Evolutionary conservation across 2,888 invertebrate genomes (phyloP), one percentile per base, ranked within the genome.

Genomic region (Papilio protenor): DNA sequence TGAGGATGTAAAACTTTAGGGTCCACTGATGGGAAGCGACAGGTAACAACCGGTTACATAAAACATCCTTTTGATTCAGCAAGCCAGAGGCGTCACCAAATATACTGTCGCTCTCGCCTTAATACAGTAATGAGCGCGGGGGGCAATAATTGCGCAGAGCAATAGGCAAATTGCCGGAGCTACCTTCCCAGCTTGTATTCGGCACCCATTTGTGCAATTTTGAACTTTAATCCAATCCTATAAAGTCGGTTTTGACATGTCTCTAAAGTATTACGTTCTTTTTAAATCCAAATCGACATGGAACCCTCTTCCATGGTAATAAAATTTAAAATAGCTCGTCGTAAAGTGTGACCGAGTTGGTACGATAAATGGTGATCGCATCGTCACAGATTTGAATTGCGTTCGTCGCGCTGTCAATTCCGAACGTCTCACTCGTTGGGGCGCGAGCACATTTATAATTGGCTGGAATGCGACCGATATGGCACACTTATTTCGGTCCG

Each of bases 101-200:
- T 92, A 89, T 90, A 89, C 89, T 87, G 91, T 88, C 88, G 87
- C 89, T 92, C 90, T 89, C 90, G 91, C 88, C 90, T 93, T 94
- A 94, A 94, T 93, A 90, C 94, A 90, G 92, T 93, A 94, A 94
- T 93, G 89, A 92, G 92, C 90, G 93, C 93, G 75, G 91, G 94
- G 94, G 94, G 94, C 93, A 93, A 94, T 94, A 94, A 94, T 94
- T 94, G 92, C 90, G 90, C 89, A 88, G 92, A 86, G 89, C 93
- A 94, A 94, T 94, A 93, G 92, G 94, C 92, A 94, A 94, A 94
- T 94, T 94, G 94, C 89, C 88, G 88, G 87, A 85, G 88, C 85
- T 85, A 89, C 87, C 90, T 88, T 86, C 89, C 87, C 87, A 84
- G 87, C 86, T 86, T 85, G 85, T 85, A 86, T 86, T 85, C 85